Evolutionary conservation across 1,140 invertebrate species (phyloP), one percentile per base, ranked within the genome.

Genomic region (Scylla paramamosain): DNA sequence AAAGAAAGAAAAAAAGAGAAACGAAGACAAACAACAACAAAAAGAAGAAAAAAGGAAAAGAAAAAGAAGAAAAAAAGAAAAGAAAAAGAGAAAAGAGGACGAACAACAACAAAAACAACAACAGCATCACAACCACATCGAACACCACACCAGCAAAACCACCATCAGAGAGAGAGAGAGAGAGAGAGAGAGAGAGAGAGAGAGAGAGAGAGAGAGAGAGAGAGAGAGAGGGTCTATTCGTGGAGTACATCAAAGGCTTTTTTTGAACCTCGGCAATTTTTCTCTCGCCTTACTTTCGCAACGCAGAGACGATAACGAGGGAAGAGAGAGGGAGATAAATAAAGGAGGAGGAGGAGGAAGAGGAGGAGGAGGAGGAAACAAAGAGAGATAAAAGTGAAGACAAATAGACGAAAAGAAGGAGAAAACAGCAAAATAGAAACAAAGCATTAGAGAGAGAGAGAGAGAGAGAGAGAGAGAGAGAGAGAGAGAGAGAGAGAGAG

Each of bases 391-490:
- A n/a, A n/a, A 77, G 8, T 20, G 20, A 25, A 77, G 67, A n/a
- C 20, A n/a, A 77, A n/a, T 0, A 77, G 10, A 77, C 4, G n/a
- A n/a, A n/a, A 20, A n/a, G n/a, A n/a, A 20, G 20, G 20, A 67
- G 59, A 77, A n/a, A n/a, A 77, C 0, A 77, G 67, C 12, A n/a
- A n/a, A 20, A 77, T 7, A n/a, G 8, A 77, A n/a, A n/a, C 4
- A 25, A n/a, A 77, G 25, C 16, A n/a, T 7, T 2, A n/a, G 67
- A 77, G 8, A 77, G n/a, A n/a, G 67, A 77, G 20, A 88, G 31
- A 88, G 31, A 39, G 87, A 88, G 31, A 39, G 31, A 88, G 31
- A 88, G 87, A 39, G 29, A 88, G 31, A 88, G 6, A n/a, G n/a
- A 77, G 67, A n/a, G n/a, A 77, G 20, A 25, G n/a, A 77, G 20